These are phyloP conservation scores for Campopleginae sp. DNA, from an alignment of 2,888 invertebrate species.

Conservation along the genomic window DNA sequence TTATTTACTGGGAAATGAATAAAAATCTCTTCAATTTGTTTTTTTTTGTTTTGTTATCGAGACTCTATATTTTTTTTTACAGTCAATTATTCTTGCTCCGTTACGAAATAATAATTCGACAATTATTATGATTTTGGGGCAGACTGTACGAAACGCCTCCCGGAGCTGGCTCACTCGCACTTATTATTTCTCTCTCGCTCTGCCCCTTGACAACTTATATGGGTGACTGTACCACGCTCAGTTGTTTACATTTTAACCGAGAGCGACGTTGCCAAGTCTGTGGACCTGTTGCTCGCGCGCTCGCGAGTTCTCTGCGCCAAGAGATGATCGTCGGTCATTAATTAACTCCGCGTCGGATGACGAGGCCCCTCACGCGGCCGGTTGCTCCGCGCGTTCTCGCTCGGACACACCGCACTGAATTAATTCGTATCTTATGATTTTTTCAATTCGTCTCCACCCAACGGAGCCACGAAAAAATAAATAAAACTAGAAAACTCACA, in stretches of 20 bases:
- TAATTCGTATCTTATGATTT: slow-evolving; percentile 69
- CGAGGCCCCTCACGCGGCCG: slow-evolving; percentile 54
- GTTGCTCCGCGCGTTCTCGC: slow-evolving; percentile 29
- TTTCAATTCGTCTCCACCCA: slow-evolving; percentile 39
- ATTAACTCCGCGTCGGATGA: slow-evolving; percentile 77
- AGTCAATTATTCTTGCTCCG: neutral
- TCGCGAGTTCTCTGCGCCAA: slow-evolving; percentile 51
- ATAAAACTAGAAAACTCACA: neutral
- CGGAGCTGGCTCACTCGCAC: neutral
- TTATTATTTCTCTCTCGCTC: slow-evolving; percentile 6
- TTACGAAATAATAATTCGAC: neutral
- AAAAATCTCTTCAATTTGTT: neutral
- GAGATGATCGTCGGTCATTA: slow-evolving; percentile 76
- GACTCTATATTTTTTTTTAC: neutral
- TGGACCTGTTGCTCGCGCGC: slow-evolving; percentile 79
- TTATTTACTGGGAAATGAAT: neutral
- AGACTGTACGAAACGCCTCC: slow-evolving; percentile 32
- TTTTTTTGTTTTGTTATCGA: neutral
- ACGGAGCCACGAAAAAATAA: slow-evolving; percentile 13
- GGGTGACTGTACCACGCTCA: slow-evolving; percentile 78
- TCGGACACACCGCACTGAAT: slow-evolving; percentile 70
- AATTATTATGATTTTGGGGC: neutral
- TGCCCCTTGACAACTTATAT: slow-evolving; percentile 9
- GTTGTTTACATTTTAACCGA: slow-evolving; percentile 83
- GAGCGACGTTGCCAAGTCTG: slow-evolving; percentile 81